Conservation (phyloP, 37 sponge, comb jelly and placozoan genomes). For the Dysidea cf. avara region DNA sequence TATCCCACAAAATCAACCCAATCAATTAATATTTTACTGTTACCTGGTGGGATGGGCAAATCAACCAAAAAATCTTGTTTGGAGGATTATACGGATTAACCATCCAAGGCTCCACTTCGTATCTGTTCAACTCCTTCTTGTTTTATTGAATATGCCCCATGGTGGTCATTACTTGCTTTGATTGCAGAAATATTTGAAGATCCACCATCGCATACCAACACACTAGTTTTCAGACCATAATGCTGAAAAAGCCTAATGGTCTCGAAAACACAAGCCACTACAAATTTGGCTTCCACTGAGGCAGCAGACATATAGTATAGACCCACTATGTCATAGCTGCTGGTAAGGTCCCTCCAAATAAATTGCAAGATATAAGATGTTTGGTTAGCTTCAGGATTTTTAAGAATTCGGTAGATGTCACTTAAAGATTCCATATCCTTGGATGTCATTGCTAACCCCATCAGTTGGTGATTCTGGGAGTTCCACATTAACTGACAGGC, state of each 20-base stretch:
- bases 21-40: not conserved
- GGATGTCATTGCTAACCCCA: no score
- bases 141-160: not conserved
- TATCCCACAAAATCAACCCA: no score
- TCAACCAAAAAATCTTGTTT: not conserved
- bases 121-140: not conserved
- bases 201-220: constrained; percentile 10
- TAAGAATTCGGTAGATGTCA: not conserved
- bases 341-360: constrained; percentile 40
- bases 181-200: not conserved
- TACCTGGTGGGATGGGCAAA: constrained; percentile 14
- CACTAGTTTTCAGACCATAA: not conserved
- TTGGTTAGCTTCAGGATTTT: constrained; percentile 9
- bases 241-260: no score
- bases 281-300: constrained; percentile 8
- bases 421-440: not conserved
- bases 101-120: not conserved
- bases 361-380: constrained; percentile 36
- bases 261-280: constrained; percentile 12
- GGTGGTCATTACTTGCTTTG: not conserved
- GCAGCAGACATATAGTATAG: constrained; percentile 10
- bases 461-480: not conserved
- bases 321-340: constrained; percentile 35
- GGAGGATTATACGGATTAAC: constrained; percentile 1
- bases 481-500: no score